Evolutionary conservation across 2,888 invertebrate genomes (phyloP).

Genomic region (Drosophila kuntzei): DNA sequence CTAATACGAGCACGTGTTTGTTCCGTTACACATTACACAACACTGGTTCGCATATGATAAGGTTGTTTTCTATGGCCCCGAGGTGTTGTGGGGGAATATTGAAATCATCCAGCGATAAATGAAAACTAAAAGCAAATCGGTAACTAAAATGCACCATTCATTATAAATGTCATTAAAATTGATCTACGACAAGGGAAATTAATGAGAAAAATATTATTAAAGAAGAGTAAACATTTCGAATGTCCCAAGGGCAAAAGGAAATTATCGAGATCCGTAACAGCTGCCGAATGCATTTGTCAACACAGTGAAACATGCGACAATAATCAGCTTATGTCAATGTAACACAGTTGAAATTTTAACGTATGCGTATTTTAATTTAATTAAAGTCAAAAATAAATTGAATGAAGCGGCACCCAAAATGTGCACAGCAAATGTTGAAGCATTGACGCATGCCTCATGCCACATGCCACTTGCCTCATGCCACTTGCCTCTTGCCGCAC

Average conservation of each 20-base stretch:
- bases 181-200: background rate
- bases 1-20: slow-evolving; percentile 74
- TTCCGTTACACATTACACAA: slow-evolving; percentile 58
- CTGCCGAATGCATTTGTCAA: slow-evolving; percentile 22
- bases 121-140: background rate
- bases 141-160: slow-evolving; percentile 2
- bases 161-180: background rate
- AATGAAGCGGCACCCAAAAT: slow-evolving; percentile 58
- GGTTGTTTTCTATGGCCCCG: background rate
- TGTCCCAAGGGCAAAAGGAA: background rate
- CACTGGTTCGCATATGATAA: slow-evolving; percentile 33
- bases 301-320: slow-evolving; percentile 24
- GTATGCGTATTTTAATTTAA: slow-evolving; percentile 75
- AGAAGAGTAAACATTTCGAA: background rate
- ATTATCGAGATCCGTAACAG: slow-evolving; percentile 9
- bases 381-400: slow-evolving; percentile 73
- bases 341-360: slow-evolving; percentile 30
- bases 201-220: background rate
- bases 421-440: slow-evolving; percentile 56
- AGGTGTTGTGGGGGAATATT: background rate
- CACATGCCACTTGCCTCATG: background rate
- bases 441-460: slow-evolving; percentile 38
- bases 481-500: slow-evolving; percentile 21
- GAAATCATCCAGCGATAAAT: background rate
- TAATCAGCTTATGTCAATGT: slow-evolving; percentile 65